Base-by-base conservation (phyloP, 2,797 vertebrate species). In the Babyrousa celebensis region DNA sequence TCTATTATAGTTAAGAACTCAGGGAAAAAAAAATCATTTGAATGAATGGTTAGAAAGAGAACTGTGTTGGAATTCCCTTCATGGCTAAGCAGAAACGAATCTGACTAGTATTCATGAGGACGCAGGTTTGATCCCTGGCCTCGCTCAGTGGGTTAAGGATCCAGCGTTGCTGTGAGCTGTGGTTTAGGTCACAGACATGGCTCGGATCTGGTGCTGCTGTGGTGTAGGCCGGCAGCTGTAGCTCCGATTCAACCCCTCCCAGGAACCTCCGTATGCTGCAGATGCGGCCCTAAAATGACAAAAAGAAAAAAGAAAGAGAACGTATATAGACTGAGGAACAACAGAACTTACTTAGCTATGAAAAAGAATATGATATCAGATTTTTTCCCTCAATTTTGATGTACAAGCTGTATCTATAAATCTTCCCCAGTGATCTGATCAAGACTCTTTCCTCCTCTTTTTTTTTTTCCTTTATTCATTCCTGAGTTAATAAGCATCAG, bases 341-440 rank as follows among this genome's bases (percentile, higher is more conserved):
- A 9, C 2, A 40, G 29, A 86, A 75, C 89, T 97, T 89, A 85
- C 89, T 95, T 95, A 93, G 21, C n/a, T 85, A 40, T 79, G 65
- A 70, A 74, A 89, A 85, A 85, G 16, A 58, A 14, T 32, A n/a
- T 74, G 56, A 65, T 40, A 54, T 4, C 27, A 68, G 43, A n/a
- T 27, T 75, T 88, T 93, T 88, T 84, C 58, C 3, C 9, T 80
- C 16, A 58, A 11, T 85, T 96, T 92, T 89, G 48, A 89, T 72
- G 36, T 83, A 48, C 16, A 14, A 95, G 67, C 56, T 74, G 16
- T 72, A 36, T 48, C 54, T 70, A 21, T 94, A 67, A 67, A 52
- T 91, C 12, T 75, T 16, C 18, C 6, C 79, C 36, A 43, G 17
- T 91, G 65, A 93, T 4, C 20, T 90, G 6, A 63, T 52, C 36